A percentile compares a stretch with the other conserved stretches of the same genome.
Evolutionary conservation across 1,140 invertebrate species (phyloP).

Genomic region (Megathymus violae): DNA sequence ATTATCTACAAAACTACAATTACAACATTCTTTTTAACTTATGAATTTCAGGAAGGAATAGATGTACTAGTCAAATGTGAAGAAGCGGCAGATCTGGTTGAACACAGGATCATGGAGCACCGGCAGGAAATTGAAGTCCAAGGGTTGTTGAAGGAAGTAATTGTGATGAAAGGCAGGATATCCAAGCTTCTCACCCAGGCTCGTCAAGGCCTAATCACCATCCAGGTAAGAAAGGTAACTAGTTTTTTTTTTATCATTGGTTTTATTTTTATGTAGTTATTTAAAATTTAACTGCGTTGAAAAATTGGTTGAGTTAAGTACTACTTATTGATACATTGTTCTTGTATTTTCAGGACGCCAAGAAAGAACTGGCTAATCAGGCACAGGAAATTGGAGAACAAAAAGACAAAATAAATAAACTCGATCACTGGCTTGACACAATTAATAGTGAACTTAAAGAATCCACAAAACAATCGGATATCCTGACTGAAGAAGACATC

Average conservation of each 20-base stretch:
- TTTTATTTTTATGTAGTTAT: conserved; percentile 21
- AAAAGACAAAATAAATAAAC: conserved; percentile 63
- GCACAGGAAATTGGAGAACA: conserved; percentile 69
- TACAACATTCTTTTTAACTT: not conserved
- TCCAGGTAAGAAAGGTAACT: conserved; percentile 84
- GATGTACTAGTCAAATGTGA: conserved; percentile 85
- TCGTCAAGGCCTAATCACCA: conserved; percentile 83
- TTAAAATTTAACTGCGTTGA: conserved; percentile 12
- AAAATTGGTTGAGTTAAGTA: too few species aligned
- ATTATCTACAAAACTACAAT: too few species aligned
- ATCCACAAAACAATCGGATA: conserved; percentile 59
- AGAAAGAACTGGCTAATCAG: conserved; percentile 57
- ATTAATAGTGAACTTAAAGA: conserved; percentile 73
- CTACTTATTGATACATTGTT: too few species aligned
- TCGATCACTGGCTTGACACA: conserved; percentile 73
- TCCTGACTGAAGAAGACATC: conserved; percentile 73
- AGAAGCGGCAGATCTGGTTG: conserved; percentile 82
- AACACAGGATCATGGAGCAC: conserved; percentile 84
- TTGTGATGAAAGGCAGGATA: conserved; percentile 79
- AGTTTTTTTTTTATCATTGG: conserved; percentile 22
- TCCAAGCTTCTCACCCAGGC: conserved; percentile 85
- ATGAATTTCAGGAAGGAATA: conserved; percentile 84
- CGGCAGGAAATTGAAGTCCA: conserved; percentile 82
- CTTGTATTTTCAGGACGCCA: conserved; percentile 76
- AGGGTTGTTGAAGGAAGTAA: conserved; percentile 79